These are phyloP conservation scores for Pseudoips prasinana DNA, from an alignment of 2,888 invertebrate genomes.

Conservation along the genomic window DNA sequence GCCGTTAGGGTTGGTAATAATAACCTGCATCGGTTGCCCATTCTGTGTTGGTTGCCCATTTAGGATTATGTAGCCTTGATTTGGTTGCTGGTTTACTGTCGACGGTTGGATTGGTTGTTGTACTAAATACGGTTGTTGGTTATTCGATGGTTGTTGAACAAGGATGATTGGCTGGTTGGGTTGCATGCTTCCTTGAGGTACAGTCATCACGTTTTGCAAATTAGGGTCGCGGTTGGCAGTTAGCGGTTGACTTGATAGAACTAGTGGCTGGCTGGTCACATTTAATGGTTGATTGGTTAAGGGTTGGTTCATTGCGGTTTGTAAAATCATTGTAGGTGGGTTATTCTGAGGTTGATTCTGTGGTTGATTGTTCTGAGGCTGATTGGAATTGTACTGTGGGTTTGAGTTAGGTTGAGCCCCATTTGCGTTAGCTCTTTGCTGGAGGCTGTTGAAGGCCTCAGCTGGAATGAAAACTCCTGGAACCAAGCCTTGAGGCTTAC, in stretches of 20 bases:
- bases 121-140: slow-evolving; percentile 19
- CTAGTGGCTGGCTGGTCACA: slow-evolving; percentile 6
- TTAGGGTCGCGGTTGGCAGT: slow-evolving; percentile 13
- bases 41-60: slow-evolving; percentile 2
- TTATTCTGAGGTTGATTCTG: slow-evolving; percentile 8
- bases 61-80: slow-evolving; percentile 3
- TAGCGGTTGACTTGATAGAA: slow-evolving; percentile 14
- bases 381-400: slow-evolving; percentile 6
- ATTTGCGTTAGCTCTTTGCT: slow-evolving; percentile 29
- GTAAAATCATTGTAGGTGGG: slow-evolving; percentile 9
- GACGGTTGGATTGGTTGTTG: slow-evolving; percentile 17
- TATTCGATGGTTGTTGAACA: slow-evolving; percentile 22
- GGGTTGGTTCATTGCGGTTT: slow-evolving; percentile 3
- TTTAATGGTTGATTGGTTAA: slow-evolving; percentile 2
- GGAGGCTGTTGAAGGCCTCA: slow-evolving; percentile 41
- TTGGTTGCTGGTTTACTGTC: slow-evolving; percentile 5
- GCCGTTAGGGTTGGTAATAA: slow-evolving; percentile 16
- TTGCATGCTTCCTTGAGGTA: slow-evolving; percentile 4
- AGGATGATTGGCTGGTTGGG: slow-evolving; percentile 19
- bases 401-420: slow-evolving; percentile 1
- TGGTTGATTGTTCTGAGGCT: slow-evolving; percentile 6
- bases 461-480: slow-evolving; percentile 50
- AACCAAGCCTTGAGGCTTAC: slow-evolving; percentile 18
- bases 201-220: not conserved
- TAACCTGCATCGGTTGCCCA: slow-evolving; percentile 9